A percentile compares a stretch with the other conserved stretches of the same genome.
Evolutionary conservation across 92 coral and sea anemone species (phyloP).

Genomic region (Virgularia gustaviana): DNA sequence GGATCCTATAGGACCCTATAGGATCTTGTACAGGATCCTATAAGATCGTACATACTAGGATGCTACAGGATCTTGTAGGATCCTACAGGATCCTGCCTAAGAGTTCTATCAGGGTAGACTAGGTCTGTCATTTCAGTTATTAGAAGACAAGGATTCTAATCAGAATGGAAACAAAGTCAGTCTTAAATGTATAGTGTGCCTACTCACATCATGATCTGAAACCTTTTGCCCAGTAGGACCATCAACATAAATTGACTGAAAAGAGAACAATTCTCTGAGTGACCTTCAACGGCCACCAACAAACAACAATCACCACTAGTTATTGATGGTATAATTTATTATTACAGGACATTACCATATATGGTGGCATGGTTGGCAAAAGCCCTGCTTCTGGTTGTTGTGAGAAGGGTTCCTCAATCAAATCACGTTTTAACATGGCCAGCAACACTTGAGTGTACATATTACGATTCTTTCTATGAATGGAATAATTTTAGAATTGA

Average conservation of each 20-base stretch:
- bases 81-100: too few relatives aligned
- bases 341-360: constrained; percentile 73
- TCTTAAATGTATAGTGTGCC: background rate
- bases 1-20: too few relatives aligned
- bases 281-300: too few relatives aligned
- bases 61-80: too few relatives aligned
- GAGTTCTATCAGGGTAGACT: too few relatives aligned
- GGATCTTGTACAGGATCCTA: too few relatives aligned
- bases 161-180: too few relatives aligned
- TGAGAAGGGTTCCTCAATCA: constrained; percentile 92
- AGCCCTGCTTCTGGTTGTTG: constrained; percentile 95
- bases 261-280: too few relatives aligned
- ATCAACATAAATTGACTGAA: constrained; percentile 88
- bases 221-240: constrained; percentile 53
- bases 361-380: constrained; percentile 84
- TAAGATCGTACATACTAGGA: too few relatives aligned
- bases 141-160: too few relatives aligned
- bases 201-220: background rate
- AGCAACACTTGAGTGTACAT: constrained; percentile 89
- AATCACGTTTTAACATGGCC: constrained; percentile 90
- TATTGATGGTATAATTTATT: background rate
- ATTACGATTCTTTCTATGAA: constrained; percentile 85
- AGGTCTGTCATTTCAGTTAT: too few relatives aligned
- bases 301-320: background rate
- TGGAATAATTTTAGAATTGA: too few relatives aligned